Percentiles rank a stretch among this genome's conserved stretches.
phyloP scores from a whole-genome alignment of 2,888 invertebrate species.

The Sesamia inferens region DNA sequence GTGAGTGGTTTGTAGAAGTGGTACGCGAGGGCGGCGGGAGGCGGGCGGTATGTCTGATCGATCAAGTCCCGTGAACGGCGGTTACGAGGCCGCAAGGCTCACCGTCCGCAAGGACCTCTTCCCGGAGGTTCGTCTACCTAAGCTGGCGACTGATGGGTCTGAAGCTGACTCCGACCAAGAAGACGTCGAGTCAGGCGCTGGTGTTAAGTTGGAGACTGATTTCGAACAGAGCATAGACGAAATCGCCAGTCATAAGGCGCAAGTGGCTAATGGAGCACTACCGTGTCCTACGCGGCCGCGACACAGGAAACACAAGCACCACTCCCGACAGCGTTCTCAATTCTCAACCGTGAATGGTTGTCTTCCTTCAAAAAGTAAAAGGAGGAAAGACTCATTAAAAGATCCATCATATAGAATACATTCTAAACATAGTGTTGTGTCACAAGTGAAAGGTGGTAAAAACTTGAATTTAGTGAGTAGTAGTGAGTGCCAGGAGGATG shows the following conservation, averaged over 20 bases:
- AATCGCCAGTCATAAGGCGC: conserved; percentile 83
- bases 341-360: conserved; percentile 80
- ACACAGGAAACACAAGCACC: conserved; percentile 85
- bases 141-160: conserved; percentile 71
- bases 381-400: conserved; percentile 84
- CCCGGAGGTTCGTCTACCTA: conserved; percentile 79
- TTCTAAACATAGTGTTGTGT: conserved; percentile 78
- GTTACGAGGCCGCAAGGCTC: conserved; percentile 86
- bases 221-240: conserved; percentile 89
- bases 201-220: conserved; percentile 87
- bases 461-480: conserved; percentile 89
- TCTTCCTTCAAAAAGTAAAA: conserved; percentile 81
- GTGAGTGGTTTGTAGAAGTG: conserved; percentile 89
- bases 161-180: conserved; percentile 74
- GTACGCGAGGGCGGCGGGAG: conserved; percentile 87
- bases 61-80: conserved; percentile 88
- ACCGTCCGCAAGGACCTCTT: conserved; percentile 89
- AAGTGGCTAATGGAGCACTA: conserved; percentile 80
- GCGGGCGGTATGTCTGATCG: conserved; percentile 89
- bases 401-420: conserved; percentile 81
- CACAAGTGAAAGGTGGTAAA: conserved; percentile 88
- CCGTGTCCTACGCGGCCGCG: conserved; percentile 79
- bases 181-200: conserved; percentile 78
- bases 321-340: conserved; percentile 79
- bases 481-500: conserved; percentile 84